Conservation (phyloP, 2,113 vertebrate genomes). For the Cromileptes altivelis region DNA sequence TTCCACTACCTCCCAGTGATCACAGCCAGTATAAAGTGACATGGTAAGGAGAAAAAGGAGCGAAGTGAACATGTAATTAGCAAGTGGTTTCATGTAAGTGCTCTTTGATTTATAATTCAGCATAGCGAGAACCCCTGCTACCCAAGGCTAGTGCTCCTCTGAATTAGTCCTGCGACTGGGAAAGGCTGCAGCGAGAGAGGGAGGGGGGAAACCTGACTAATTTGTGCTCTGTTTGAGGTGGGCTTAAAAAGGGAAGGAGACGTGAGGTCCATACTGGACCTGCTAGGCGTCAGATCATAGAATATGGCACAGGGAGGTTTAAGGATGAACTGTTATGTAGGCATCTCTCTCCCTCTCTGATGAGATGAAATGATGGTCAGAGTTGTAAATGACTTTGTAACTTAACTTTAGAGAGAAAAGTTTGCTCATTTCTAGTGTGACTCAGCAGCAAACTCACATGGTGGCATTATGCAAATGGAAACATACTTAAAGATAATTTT, state of each 20-base stretch:
- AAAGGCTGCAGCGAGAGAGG: conserved; percentile 47
- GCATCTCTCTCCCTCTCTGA: conserved; percentile 15
- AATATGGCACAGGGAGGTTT: conserved; percentile 34
- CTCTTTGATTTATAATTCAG: conserved; percentile 89
- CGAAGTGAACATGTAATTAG: conserved; percentile 80
- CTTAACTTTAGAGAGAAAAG: conserved; percentile 48
- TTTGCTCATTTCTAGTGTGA: conserved; percentile 38
- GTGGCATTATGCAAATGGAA: conserved; percentile 16
- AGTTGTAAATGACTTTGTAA: conserved; percentile 44
- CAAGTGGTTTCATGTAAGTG: conserved; percentile 77
- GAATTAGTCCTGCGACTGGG: conserved; percentile 77
- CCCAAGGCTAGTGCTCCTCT: conserved; percentile 74
- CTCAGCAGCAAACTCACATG: background rate
- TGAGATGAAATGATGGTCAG: conserved; percentile 36
- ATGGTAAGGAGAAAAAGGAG: conserved; percentile 56
- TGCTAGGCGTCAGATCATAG: conserved; percentile 45
- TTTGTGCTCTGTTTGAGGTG: conserved; percentile 77
- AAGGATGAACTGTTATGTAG: conserved; percentile 26
- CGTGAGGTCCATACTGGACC: conserved; percentile 70
- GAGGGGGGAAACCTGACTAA: conserved; percentile 53
- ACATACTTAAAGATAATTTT: conserved; percentile 18
- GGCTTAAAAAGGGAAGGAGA: conserved; percentile 69
- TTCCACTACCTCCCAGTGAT: conserved; percentile 69
- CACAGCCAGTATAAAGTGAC: conserved; percentile 70
- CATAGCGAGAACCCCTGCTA: conserved; percentile 72